Conservation (phyloP, 2,797 vertebrate species). For the Xenentodon cancila region DNA sequence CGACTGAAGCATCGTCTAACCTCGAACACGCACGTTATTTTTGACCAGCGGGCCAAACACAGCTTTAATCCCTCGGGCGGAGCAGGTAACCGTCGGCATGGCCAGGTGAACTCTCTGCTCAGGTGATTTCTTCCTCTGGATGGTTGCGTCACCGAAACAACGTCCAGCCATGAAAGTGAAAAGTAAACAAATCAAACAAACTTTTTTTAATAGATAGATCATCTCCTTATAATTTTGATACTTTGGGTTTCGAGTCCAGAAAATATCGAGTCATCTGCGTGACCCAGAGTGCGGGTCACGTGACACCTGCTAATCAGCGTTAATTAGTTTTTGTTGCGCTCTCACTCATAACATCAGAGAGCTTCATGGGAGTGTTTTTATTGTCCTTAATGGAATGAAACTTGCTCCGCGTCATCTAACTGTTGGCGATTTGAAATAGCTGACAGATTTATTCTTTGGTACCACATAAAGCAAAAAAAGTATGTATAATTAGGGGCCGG, state of each 20-base stretch:
- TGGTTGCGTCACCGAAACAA: conserved; percentile 6
- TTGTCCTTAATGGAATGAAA: background rate
- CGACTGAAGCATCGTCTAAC: conserved; percentile 29
- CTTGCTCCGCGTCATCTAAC: too few relatives aligned
- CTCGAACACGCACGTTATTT: conserved; percentile 59
- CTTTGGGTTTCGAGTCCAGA: background rate
- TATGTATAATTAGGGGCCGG: too few relatives aligned
- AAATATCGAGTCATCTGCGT: background rate
- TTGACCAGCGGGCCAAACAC: conserved; percentile 63
- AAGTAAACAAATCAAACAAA: conserved; percentile 16
- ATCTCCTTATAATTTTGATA: conserved; percentile 31
- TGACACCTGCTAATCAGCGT: conserved; percentile 58
- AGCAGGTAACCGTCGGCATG: conserved; percentile 70
- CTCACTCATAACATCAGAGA: background rate
- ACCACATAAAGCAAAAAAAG: too few relatives aligned
- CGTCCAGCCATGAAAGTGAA: conserved; percentile 10
- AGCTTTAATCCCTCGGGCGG: conserved; percentile 54
- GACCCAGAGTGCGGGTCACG: conserved; percentile 12
- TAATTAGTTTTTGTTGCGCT: conserved; percentile 43
- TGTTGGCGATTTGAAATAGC: too few relatives aligned
- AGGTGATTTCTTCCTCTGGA: conserved; percentile 9
- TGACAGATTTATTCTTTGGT: too few relatives aligned
- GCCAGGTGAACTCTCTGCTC: conserved; percentile 29
- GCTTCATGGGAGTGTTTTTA: background rate
- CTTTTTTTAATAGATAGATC: conserved; percentile 14